phyloP scores from a whole-genome alignment of 2,113 vertebrate genomes.

The Micromys minutus region DNA sequence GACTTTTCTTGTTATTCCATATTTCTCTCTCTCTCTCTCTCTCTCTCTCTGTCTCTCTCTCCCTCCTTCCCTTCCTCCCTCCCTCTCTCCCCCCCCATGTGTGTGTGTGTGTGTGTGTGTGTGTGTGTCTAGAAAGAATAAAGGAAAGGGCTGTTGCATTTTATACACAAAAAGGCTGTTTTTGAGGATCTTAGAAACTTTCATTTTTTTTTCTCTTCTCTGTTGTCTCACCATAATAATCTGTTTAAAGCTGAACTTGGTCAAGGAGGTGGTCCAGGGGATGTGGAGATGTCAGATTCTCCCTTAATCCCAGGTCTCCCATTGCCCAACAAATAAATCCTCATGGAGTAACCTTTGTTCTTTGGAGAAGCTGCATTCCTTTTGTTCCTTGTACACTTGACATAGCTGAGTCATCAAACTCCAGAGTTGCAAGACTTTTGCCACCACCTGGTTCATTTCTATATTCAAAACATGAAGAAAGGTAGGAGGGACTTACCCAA shows the following conservation, averaged over 20 bases:
- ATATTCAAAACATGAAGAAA: constrained; percentile 52
- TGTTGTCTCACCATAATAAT: not conserved
- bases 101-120: not conserved
- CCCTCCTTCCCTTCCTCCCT: not conserved
- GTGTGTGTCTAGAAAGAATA: not conserved
- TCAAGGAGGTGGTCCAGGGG: not conserved
- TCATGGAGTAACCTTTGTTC: constrained; percentile 35
- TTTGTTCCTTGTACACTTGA: constrained; percentile 52
- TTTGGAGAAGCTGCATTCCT: constrained; percentile 12
- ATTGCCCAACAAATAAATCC: not conserved
- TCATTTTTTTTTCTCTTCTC: constrained; percentile 54
- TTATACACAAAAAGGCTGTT: constrained; percentile 1
- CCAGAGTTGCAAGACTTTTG: constrained; percentile 5
- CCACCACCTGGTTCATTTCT: constrained; percentile 41
- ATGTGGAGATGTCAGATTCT: constrained; percentile 51
- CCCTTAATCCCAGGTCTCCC: constrained; percentile 35
- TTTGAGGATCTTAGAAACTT: constrained; percentile 57
- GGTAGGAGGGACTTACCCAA: constrained; percentile 53
- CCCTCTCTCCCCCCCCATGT: too few species aligned
- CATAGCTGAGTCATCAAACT: constrained; percentile 10
- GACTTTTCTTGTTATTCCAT: too few species aligned
- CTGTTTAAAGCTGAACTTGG: constrained; percentile 58
- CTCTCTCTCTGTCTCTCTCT: not conserved
- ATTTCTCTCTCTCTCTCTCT: not conserved
- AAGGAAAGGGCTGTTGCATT: not conserved